These are phyloP conservation scores for Peromyscus aztecus DNA, from an alignment of 2,797 vertebrate species.

Conservation along the genomic window DNA sequence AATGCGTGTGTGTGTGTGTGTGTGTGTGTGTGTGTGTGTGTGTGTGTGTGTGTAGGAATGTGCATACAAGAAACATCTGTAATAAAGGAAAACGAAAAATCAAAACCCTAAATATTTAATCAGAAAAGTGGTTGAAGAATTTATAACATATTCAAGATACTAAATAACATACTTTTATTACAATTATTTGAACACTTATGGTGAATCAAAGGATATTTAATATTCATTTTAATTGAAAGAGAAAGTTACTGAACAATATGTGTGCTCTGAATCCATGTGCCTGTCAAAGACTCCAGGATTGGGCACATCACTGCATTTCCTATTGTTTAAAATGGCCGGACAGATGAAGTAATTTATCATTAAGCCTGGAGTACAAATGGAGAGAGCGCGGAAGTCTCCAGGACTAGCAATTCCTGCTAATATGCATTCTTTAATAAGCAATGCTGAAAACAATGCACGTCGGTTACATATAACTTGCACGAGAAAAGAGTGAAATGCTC, in stretches of 20 bases:
- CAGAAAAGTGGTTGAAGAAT: neutral
- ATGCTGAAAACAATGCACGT: neutral
- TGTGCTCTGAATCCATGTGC: neutral
- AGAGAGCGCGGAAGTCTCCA: fast-evolving
- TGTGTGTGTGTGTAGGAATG: neutral
- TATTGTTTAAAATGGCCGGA: neutral
- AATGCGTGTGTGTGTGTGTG: neutral
- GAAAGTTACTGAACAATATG: neutral
- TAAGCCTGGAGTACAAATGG: neutral
- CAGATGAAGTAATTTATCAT: neutral
- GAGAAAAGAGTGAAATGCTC: neutral
- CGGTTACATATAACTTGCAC: neutral
- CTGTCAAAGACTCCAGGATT: neutral
- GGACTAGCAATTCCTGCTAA: neutral
- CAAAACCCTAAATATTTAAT: neutral
- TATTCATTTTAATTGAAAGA: neutral
- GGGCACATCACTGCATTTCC: neutral
- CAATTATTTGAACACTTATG: neutral
- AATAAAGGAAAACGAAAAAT: neutral
- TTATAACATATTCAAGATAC: neutral
- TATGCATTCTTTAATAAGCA: neutral
- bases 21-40: neutral
- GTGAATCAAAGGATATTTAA: neutral
- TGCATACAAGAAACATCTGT: neutral
- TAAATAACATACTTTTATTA: neutral